Evolutionary conservation across 2,797 vertebrate species (phyloP).

Genomic region (Monodelphis domestica): DNA sequence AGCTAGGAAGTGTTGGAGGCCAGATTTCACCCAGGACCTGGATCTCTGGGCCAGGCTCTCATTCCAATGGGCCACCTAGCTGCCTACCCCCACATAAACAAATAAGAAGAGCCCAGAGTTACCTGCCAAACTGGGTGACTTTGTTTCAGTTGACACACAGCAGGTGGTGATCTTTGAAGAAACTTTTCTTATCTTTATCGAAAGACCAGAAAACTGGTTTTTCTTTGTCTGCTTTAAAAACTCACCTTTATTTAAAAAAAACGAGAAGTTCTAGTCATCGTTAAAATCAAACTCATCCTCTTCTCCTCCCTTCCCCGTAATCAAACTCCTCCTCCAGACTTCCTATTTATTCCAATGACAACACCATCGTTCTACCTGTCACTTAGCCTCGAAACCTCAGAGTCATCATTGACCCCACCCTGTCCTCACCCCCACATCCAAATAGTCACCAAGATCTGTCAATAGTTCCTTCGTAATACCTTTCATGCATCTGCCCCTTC

Average conservation of each 20-base stretch:
- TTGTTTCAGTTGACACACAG: not conserved
- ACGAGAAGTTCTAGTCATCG: not conserved
- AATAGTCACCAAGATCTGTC: not conserved
- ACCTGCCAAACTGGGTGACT: not conserved
- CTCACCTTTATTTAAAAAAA: constrained; percentile 9
- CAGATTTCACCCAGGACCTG: too few relatives aligned
- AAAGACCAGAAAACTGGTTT: not conserved
- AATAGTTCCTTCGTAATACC: not conserved
- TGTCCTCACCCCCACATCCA: not conserved
- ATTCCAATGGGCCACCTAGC: not conserved
- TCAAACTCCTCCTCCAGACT: not conserved
- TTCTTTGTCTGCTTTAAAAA: not conserved
- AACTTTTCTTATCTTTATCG: not conserved
- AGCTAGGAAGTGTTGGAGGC: too few relatives aligned
- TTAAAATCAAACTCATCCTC: not conserved
- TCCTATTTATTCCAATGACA: not conserved
- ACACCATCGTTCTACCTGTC: not conserved
- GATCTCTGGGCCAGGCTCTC: too few relatives aligned
- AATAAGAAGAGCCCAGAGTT: not conserved
- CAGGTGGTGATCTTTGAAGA: not conserved
- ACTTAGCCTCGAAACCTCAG: not conserved
- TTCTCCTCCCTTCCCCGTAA: too few relatives aligned
- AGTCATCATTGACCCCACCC: not conserved
- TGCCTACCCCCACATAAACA: not conserved
- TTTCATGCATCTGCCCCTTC: not conserved